These are phyloP conservation scores for Cordilura impudica DNA, from an alignment of 2,888 invertebrate genomes.

Conservation along the genomic window DNA sequence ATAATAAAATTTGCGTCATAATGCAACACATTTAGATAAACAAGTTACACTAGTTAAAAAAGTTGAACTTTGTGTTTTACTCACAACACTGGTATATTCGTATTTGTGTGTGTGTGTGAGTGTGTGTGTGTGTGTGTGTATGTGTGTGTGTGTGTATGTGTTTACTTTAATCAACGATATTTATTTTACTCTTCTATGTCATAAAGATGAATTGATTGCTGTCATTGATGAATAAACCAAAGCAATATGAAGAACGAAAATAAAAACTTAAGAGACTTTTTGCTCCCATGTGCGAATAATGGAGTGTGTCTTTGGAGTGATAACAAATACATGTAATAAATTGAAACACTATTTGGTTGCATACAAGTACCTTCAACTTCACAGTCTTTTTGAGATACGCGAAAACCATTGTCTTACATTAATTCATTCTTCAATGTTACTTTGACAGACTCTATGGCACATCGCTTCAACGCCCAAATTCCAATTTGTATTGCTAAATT, in stretches of 20 bases:
- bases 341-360: not conserved
- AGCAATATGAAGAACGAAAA: not conserved
- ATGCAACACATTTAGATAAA: constrained; percentile 9
- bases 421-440: too few species aligned
- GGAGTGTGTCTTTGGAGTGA: too few species aligned
- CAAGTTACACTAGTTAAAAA: not conserved
- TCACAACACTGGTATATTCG: too few species aligned
- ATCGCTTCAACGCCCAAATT: too few species aligned
- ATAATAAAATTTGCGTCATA: not conserved
- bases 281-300: not conserved
- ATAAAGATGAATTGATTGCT: constrained; percentile 24
- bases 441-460: too few species aligned
- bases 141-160: not conserved
- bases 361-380: too few species aligned
- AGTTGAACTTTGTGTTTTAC: too few species aligned
- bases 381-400: too few species aligned
- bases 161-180: constrained; percentile 19
- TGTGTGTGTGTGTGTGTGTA: not conserved
- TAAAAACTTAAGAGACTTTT: not conserved
- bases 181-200: constrained; percentile 10
- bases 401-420: too few species aligned
- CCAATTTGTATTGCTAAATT: too few species aligned
- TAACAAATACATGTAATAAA: not conserved
- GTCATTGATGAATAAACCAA: not conserved
- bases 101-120: not conserved